These are phyloP conservation scores for Limnothrissa miodon DNA, from an alignment of 2,113 vertebrate genomes.

Conservation along the genomic window DNA sequence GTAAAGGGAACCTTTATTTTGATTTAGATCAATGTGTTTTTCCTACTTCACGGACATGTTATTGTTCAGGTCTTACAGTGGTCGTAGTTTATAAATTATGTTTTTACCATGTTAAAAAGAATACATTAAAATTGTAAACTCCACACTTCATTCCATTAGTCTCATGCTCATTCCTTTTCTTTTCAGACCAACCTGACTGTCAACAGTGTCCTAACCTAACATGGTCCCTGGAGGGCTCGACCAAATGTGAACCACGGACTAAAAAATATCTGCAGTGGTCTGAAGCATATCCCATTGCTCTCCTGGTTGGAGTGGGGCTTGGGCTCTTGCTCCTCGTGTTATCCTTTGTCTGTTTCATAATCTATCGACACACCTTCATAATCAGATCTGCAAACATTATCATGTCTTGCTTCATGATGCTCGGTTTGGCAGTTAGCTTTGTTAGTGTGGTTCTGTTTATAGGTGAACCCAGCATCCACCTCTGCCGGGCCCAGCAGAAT, in stretches of 20 bases:
- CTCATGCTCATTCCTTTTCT: background rate
- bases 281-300: constrained; percentile 51
- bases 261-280: constrained; percentile 57
- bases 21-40: no score
- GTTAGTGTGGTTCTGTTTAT: constrained; percentile 61
- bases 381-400: constrained; percentile 56
- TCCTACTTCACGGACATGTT: no score
- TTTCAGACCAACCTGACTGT: constrained; percentile 58
- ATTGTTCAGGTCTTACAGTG: no score
- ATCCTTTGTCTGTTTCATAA: constrained; percentile 45
- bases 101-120: no score
- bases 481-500: constrained; percentile 62
- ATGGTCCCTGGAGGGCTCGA: constrained; percentile 50
- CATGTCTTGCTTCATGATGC: constrained; percentile 57
- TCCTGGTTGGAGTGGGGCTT: constrained; percentile 47
- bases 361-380: constrained; percentile 45
- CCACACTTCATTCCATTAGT: no score
- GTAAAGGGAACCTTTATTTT: no score
- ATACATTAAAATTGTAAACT: no score
- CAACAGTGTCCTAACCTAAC: constrained; percentile 46
- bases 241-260: constrained; percentile 29
- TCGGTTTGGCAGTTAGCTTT: constrained; percentile 61
- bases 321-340: constrained; percentile 53
- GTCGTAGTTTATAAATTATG: no score
- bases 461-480: constrained; percentile 50